Percentiles rank a stretch among this genome's conserved stretches.
phyloP scores from a whole-genome alignment of 1,140 invertebrate species.

The Pachypsylla venusta region DNA sequence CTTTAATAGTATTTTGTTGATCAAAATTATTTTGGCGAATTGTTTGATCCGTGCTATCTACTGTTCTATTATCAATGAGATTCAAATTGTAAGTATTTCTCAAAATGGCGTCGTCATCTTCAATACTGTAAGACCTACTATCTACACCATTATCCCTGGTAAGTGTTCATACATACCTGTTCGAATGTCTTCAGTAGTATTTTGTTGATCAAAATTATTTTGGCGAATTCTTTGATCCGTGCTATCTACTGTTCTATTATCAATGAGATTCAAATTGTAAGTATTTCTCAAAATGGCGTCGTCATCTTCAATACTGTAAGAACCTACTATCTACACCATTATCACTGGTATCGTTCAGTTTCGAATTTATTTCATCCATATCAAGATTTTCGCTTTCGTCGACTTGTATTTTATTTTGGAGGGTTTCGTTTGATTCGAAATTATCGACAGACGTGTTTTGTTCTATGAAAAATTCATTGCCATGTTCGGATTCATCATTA shows the following conservation, averaged over 20 bases:
- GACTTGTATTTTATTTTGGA: slow-evolving; percentile 3
- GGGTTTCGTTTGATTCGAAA: not conserved
- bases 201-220: too few species aligned
- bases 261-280: slow-evolving; percentile 5
- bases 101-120: slow-evolving; percentile 10
- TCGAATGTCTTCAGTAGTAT: too few species aligned
- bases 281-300: slow-evolving; percentile 8
- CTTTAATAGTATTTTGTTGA: too few species aligned
- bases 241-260: not conserved
- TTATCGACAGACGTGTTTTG: slow-evolving; percentile 2
- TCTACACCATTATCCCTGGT: too few species aligned
- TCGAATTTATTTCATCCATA: slow-evolving; percentile 13
- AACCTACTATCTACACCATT: too few species aligned
- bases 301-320: too few species aligned
- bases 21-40: too few species aligned
- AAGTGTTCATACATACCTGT: too few species aligned
- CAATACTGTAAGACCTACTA: too few species aligned
- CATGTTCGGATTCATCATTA: slow-evolving; percentile 15
- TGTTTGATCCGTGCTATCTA: too few species aligned
- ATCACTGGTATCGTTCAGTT: too few species aligned
- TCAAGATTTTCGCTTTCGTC: slow-evolving; percentile 16
- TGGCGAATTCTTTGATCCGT: not conserved
- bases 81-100: slow-evolving; percentile 5
- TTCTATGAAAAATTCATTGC: slow-evolving; percentile 17
- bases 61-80: not conserved